Percentiles rank a stretch among this genome's conserved stretches.
phyloP scores from a whole-genome alignment of 2,113 vertebrate species.

The Perognathus longimembris region DNA sequence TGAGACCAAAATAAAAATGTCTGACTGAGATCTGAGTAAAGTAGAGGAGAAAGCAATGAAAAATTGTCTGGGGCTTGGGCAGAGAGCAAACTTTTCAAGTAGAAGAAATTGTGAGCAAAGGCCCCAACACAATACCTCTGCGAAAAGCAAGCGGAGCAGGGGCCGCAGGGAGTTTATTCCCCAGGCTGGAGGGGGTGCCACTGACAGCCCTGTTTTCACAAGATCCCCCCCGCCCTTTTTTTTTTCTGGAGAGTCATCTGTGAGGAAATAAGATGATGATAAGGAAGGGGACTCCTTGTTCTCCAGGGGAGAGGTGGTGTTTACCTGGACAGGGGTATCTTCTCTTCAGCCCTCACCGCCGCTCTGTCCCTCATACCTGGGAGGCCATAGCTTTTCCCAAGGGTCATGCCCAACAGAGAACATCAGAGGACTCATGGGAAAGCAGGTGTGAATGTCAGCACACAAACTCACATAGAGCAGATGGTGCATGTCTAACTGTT shows the following conservation, averaged over 20 bases:
- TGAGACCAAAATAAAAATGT: background rate
- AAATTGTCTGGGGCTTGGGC: background rate
- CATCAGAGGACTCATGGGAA: no score
- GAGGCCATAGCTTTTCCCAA: accelerated
- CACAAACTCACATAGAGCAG: background rate
- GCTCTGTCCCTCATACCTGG: background rate
- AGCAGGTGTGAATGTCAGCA: background rate
- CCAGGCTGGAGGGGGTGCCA: no score
- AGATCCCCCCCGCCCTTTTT: no score
- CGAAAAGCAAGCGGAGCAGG: background rate
- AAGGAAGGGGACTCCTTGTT: background rate
- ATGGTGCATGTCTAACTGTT: background rate
- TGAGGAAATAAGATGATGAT: no score
- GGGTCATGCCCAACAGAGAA: no score
- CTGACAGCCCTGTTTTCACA: no score
- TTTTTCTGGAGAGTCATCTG: no score
- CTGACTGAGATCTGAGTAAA: background rate
- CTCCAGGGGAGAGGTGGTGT: background rate
- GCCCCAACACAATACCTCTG: background rate
- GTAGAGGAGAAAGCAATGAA: background rate
- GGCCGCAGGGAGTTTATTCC: no score
- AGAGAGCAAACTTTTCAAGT: background rate
- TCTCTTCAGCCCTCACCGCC: background rate
- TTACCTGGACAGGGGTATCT: accelerated
- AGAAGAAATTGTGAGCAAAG: background rate